A percentile compares a stretch with the other conserved stretches of the same genome.
These are phyloP conservation scores for Limnephilus rhombicus DNA, from an alignment of 2,888 invertebrate species.

Conservation along the genomic window DNA sequence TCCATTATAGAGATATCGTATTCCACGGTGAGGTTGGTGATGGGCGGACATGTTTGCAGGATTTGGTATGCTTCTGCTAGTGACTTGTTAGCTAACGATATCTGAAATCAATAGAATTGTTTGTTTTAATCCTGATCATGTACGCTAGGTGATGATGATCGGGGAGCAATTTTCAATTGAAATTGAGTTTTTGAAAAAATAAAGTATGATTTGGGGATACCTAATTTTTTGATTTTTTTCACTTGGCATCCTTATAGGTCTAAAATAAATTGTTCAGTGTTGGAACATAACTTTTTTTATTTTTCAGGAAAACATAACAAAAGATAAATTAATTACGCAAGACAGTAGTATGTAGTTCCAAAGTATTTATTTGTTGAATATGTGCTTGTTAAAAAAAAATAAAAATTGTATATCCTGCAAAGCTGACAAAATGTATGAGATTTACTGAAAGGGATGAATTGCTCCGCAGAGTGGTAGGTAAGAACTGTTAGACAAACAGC, in stretches of 20 bases:
- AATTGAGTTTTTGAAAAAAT: not conserved
- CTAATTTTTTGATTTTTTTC: not conserved
- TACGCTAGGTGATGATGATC: not conserved
- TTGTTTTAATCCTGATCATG: not conserved
- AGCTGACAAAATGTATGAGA: not conserved
- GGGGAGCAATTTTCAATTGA: not conserved
- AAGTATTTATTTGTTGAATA: not conserved
- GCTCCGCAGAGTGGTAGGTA: too few species aligned
- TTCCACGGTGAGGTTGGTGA: conserved; percentile 91
- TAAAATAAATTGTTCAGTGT: not conserved
- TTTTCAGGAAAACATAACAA: not conserved
- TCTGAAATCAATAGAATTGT: conserved; percentile 70
- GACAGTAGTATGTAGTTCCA: not conserved
- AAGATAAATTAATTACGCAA: not conserved
- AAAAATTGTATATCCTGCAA: not conserved
- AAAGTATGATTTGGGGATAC: not conserved
- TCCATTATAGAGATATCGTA: conserved; percentile 95
- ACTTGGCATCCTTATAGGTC: not conserved
- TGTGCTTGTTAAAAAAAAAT: not conserved
- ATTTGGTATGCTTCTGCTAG: conserved; percentile 91
- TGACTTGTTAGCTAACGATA: conserved; percentile 86
- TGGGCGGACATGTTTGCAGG: conserved; percentile 83
- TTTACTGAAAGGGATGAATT: too few species aligned
- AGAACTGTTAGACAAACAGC: too few species aligned
- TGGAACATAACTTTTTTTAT: not conserved